Evolutionary conservation across 2,888 invertebrate genomes (phyloP), one percentile per base, ranked within the genome.

Genomic region (Cerastoderma edule): DNA sequence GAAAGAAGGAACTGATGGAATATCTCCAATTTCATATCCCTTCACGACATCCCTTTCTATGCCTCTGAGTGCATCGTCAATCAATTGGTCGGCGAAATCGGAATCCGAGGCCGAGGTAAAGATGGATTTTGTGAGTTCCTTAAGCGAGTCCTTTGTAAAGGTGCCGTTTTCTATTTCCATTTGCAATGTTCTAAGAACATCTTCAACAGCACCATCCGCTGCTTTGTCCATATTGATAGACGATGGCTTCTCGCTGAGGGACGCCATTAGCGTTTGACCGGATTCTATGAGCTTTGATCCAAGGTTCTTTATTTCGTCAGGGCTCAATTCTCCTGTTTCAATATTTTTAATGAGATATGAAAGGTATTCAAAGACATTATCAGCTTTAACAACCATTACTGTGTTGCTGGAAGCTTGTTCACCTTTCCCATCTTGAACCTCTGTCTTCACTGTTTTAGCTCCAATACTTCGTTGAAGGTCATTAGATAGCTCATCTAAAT

Each of bases 101-200:
- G 78, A 75, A n/a, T 64, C 64, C 0, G 69, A 54, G 1, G 77
- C 72, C 30, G 79, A 60, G 16, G 68, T 50, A 22, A 79, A 72
- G 32, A 79, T 79, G 13, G 67, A 67, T 54, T 76, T 79, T 32
- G 85, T 80, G 2, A 84, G 44, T 60, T 84, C 84, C 67, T 82
- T 83, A 2, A 84, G 64, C 0, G 79, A 75, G 8, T 83, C 81
- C 22, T 74, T 80, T 22, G 75, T 73, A 4, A 86, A 28, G 16
- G 50, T n/a, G 10, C 80, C 83, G 46, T 68, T 77, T 1, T 78
- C 75, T 44, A 85, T 75, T 54, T 85, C 83, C 33, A 56, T 32
- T 32, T 85, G 77, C 3, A 86, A 48, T n/a, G 79, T 73, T 50
- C 72, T 57, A 10, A 85, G 72, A 3, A 85, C 71, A 39, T 83